Percentiles rank a stretch among this genome's conserved stretches.
These are phyloP conservation scores for Cryptotis parvus DNA, from an alignment of 2,113 vertebrate genomes.

Conservation along the genomic window DNA sequence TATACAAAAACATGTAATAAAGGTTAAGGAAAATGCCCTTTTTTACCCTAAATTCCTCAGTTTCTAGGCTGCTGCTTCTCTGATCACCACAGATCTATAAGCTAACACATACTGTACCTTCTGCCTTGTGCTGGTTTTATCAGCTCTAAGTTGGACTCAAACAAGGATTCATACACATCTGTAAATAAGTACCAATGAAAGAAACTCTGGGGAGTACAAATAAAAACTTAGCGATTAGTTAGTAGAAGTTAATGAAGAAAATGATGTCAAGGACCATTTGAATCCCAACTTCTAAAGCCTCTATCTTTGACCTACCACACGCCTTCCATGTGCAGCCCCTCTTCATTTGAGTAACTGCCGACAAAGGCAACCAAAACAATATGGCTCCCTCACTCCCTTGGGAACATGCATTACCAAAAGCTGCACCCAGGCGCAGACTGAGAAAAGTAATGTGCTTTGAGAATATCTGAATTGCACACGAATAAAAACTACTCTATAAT, in stretches of 20 bases:
- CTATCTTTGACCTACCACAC: neutral
- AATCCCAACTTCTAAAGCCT: neutral
- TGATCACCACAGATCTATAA: neutral
- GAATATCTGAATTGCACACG: neutral
- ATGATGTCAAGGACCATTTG: neutral
- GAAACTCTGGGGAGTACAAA: neutral
- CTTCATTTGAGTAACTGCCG: neutral
- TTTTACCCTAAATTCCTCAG: no score
- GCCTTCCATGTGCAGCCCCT: neutral
- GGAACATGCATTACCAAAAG: neutral
- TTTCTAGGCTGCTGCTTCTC: no score
- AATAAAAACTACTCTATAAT: neutral
- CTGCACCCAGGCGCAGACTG: neutral
- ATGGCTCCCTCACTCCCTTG: neutral
- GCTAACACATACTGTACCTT: neutral
- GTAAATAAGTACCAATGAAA: neutral
- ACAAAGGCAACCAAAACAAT: neutral
- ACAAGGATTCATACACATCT: neutral
- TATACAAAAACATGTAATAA: no score
- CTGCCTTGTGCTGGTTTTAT: neutral
- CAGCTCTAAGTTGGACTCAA: neutral
- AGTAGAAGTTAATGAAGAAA: neutral
- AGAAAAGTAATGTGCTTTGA: neutral
- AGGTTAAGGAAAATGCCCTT: no score
- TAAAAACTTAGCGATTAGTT: neutral